Evolutionary conservation across 2,797 vertebrate species (phyloP).

Genomic region (Hafferia zeledoni): DNA sequence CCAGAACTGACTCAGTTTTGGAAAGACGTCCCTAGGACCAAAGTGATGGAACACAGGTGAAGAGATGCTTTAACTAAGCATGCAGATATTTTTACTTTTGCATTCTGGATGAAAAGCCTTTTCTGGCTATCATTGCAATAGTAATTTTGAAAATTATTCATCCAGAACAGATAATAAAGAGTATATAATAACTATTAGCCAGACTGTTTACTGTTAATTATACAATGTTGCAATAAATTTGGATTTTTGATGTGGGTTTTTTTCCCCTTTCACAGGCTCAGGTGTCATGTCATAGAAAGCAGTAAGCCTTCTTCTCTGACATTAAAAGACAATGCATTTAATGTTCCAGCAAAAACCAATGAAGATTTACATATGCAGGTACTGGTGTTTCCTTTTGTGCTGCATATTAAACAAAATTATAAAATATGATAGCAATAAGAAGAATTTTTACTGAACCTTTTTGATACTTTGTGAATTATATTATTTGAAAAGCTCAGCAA

Average conservation of each 20-base stretch:
- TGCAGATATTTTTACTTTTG: not conserved
- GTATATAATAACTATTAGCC: not conserved
- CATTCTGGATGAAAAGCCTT: not conserved
- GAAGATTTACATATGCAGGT: conserved; percentile 86
- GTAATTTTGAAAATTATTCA: not conserved
- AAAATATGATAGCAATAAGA: not conserved
- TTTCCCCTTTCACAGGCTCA: conserved; percentile 80
- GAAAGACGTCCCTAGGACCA: conserved; percentile 90
- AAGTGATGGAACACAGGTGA: conserved; percentile 94
- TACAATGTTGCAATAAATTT: not conserved
- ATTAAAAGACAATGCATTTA: conserved; percentile 75
- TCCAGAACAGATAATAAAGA: not conserved
- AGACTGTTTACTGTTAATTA: not conserved
- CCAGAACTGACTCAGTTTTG: conserved; percentile 92
- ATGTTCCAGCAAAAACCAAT: conserved; percentile 73
- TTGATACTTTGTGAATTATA: not conserved
- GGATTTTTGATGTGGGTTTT: not conserved
- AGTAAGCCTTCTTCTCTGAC: conserved; percentile 78
- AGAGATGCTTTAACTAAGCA: not conserved
- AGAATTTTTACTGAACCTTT: not conserved
- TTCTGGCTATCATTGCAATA: not conserved
- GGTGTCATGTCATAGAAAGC: conserved; percentile 89
- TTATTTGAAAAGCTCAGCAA: not conserved
- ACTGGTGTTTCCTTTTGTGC: not conserved
- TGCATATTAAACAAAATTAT: not conserved